These are phyloP conservation scores for Microchrysa polita DNA, from an alignment of 2,888 invertebrate genomes.

Conservation along the genomic window DNA sequence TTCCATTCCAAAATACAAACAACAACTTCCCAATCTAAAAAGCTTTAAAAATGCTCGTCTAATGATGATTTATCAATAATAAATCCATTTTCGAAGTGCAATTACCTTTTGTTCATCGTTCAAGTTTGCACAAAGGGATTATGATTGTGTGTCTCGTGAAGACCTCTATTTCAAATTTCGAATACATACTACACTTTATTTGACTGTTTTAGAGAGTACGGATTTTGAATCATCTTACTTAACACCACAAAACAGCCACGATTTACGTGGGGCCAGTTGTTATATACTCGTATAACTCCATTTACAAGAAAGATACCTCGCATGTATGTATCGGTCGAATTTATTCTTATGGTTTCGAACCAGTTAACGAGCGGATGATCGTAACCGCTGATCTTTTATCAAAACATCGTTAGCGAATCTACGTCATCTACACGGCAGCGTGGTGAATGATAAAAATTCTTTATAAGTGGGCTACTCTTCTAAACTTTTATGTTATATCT, in stretches of 20 bases:
- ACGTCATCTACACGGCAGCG: slow-evolving; percentile 35
- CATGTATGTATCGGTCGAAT: background rate
- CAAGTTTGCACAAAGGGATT: slow-evolving; percentile 42
- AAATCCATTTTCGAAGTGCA: slow-evolving; percentile 42
- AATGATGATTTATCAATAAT: slow-evolving; percentile 40
- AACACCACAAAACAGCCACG: too few relatives aligned
- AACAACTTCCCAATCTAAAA: background rate
- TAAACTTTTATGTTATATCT: too few relatives aligned
- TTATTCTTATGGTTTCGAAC: slow-evolving; percentile 17
- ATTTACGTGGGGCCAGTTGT: too few relatives aligned
- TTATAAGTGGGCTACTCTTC: too few relatives aligned
- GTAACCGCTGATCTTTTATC: slow-evolving; percentile 43
- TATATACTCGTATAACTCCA: too few relatives aligned
- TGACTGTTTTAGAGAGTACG: too few relatives aligned
- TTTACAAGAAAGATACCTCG: background rate
- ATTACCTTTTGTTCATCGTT: slow-evolving; percentile 40
- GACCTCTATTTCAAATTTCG: background rate
- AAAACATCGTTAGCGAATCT: slow-evolving; percentile 40
- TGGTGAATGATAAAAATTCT: background rate
- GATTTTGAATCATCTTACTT: too few relatives aligned
- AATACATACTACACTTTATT: background rate
- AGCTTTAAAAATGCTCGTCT: slow-evolving; percentile 24
- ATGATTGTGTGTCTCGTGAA: background rate
- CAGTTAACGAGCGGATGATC: slow-evolving; percentile 43
- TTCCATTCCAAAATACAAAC: slow-evolving; percentile 14